Evolutionary conservation across 2,888 invertebrate genomes (phyloP), one percentile per base, ranked within the genome.

Genomic region (Herminia tarsipennalis): DNA sequence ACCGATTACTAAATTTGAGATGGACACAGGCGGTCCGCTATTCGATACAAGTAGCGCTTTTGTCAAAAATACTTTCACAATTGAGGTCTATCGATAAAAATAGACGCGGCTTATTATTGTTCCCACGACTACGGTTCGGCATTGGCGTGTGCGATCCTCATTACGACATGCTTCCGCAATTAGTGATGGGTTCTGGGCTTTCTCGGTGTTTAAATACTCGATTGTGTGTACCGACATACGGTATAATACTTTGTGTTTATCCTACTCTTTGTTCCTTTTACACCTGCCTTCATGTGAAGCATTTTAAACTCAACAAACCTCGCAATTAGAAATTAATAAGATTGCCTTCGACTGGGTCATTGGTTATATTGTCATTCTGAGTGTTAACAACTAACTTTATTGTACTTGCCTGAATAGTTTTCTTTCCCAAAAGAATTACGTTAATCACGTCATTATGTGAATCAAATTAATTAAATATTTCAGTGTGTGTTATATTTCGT

Each of bases 101-200:
- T 64, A 55, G 45, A 57, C 6, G 44, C 18, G 2, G 46, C 46
- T 41, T 64, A 65, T 65, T 64, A 55, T 63, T 67, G 60, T 77
- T 77, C 76, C 72, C 78, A 77, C 74, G 76, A 76, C 76, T 74
- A 38, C 35, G 9, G 41, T 38, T 47, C 63, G 53, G 62, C 69
- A 73, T 70, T 84, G 77, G 81, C 88, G 86, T 88, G 86, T 86
- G 84, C 83, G 68, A 71, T 79, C 75, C 81, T 81, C 83, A 85
- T 87, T 86, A 86, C 76, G 53, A 68, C 71, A 74, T 57, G 80
- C 83, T 86, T 88, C 87, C 87, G 83, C 84, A 83, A 86, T 88
- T 84, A 88, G 73, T 66, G 66, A 77, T 74, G 73, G 73, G 73
- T 72, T 78, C 74, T 72, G 71, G 70, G 73, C 80, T 79, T 82